Evolutionary conservation across 2,797 vertebrate genomes (phyloP).

Genomic region (Hemibagrus guttatus): DNA sequence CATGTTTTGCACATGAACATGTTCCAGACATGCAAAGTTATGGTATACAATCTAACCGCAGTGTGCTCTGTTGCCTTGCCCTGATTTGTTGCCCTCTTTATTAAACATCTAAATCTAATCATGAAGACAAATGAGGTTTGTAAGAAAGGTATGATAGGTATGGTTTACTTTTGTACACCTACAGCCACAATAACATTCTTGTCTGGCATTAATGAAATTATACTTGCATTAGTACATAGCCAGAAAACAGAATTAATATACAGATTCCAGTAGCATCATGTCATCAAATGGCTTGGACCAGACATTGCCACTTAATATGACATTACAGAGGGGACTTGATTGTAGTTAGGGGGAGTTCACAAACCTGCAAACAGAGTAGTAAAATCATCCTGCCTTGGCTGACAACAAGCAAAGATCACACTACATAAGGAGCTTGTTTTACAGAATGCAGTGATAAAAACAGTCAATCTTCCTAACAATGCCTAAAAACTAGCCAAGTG

Average conservation of each 20-base stretch:
- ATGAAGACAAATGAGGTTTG: background rate
- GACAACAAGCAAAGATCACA: background rate
- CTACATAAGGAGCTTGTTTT: background rate
- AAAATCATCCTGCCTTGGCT: background rate
- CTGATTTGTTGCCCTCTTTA: background rate
- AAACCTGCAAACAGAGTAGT: slow-evolving; percentile 53
- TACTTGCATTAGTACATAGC: background rate
- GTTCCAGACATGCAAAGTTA: background rate
- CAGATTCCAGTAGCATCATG: background rate
- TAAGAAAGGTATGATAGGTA: background rate
- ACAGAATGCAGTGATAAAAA: background rate
- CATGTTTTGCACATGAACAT: background rate
- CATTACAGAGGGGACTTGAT: slow-evolving; percentile 53
- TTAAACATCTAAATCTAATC: background rate
- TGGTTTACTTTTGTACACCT: background rate
- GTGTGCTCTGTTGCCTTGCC: background rate
- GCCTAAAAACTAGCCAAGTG: background rate
- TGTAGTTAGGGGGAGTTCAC: slow-evolving; percentile 59
- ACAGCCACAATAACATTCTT: background rate
- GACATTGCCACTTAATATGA: slow-evolving; percentile 43
- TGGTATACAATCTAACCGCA: background rate
- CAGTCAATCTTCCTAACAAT: too few species aligned
- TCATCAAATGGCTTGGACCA: background rate
- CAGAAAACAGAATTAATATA: background rate
- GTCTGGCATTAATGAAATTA: background rate